These are phyloP conservation scores for Burhinus oedicnemus DNA, from an alignment of 2,113 vertebrate genomes.

Conservation along the genomic window DNA sequence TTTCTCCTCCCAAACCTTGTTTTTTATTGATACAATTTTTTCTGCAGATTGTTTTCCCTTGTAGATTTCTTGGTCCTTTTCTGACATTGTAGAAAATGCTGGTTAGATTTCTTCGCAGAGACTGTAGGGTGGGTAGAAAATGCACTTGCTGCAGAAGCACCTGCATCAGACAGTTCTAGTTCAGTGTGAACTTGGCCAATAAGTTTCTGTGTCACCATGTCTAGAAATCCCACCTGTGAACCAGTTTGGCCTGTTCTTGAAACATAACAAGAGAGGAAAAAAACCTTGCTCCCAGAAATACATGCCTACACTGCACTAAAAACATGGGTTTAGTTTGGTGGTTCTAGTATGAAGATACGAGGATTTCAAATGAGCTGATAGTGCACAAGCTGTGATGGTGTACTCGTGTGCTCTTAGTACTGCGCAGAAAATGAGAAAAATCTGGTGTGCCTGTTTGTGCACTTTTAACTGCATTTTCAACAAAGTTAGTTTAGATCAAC, in stretches of 20 bases:
- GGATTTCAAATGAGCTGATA: neutral
- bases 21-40: conserved; percentile 33
- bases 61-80: neutral
- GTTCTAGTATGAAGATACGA: neutral
- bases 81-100: neutral
- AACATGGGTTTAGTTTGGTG: neutral
- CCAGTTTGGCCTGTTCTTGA: neutral
- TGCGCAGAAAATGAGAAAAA: neutral
- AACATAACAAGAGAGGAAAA: neutral
- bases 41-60: neutral
- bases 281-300: neutral
- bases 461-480: neutral
- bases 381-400: neutral
- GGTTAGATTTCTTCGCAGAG: neutral
- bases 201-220: neutral
- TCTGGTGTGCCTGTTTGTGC: rapidly evolving
- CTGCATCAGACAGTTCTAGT: neutral
- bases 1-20: neutral
- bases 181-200: neutral
- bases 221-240: neutral
- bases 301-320: neutral
- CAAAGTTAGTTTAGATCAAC: neutral
- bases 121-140: neutral
- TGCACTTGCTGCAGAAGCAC: neutral
- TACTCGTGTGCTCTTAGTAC: neutral